Percentiles rank a stretch among this genome's conserved stretches.
phyloP scores from a whole-genome alignment of 2,797 vertebrate genomes.

The Cheracebus regulus region DNA sequence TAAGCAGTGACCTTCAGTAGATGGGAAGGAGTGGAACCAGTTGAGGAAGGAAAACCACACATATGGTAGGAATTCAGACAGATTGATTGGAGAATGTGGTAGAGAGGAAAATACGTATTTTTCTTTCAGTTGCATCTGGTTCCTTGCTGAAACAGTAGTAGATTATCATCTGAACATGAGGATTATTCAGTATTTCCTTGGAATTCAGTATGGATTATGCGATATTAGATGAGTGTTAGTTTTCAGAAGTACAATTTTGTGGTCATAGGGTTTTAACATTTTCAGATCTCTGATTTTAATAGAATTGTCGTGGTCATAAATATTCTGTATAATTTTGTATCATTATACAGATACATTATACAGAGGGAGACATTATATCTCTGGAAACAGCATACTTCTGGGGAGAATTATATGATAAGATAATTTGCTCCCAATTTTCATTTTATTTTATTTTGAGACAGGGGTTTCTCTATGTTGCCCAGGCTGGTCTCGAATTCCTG shows the following conservation, averaged over 20 bases:
- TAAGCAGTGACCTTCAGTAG: neutral
- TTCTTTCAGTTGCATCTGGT: conserved; percentile 20
- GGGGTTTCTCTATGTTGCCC: neutral
- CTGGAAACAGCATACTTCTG: neutral
- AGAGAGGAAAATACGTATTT: neutral
- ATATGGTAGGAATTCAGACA: neutral
- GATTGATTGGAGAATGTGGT: neutral
- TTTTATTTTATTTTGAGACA: neutral
- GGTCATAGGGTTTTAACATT: neutral
- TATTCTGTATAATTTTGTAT: neutral
- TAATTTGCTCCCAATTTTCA: neutral
- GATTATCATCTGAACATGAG: neutral
- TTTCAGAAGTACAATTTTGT: neutral
- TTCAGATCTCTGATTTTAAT: neutral
- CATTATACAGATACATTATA: too few species aligned
- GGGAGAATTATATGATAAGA: neutral
- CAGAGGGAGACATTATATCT: neutral
- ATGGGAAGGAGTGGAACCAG: neutral
- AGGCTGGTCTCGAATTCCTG: neutral
- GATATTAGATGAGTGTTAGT: neutral
- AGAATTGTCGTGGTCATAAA: neutral
- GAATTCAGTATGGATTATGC: neutral
- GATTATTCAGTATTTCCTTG: neutral
- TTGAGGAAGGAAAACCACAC: neutral
- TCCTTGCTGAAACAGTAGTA: neutral